Evolutionary conservation across 2,113 vertebrate genomes (phyloP).

Genomic region (Rhinoderma darwinii): DNA sequence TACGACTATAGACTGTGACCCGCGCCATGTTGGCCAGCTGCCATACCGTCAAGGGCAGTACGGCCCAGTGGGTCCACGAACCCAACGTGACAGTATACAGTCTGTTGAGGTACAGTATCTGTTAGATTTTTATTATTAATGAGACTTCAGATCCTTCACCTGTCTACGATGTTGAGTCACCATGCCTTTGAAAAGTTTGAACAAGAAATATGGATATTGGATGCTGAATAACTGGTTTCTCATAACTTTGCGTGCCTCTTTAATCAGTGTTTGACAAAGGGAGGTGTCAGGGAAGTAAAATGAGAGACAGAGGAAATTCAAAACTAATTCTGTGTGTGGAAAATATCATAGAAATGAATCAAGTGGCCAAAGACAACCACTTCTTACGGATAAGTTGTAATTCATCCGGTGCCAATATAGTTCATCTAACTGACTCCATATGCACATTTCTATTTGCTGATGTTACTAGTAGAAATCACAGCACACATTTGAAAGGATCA

Average conservation of each 20-base stretch:
- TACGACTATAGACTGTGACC: too few species aligned
- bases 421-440: conserved; percentile 36
- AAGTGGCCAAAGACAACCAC: conserved; percentile 27
- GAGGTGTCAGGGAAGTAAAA: conserved; percentile 13
- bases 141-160: conserved; percentile 38
- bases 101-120: conserved; percentile 35
- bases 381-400: conserved; percentile 26
- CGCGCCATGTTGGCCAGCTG: too few species aligned
- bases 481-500: not conserved
- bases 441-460: conserved; percentile 11
- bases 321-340: not conserved
- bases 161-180: conserved; percentile 43
- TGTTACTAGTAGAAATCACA: not conserved
- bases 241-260: not conserved
- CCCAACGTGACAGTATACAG: too few species aligned
- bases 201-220: conserved; percentile 38
- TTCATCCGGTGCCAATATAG: conserved; percentile 28
- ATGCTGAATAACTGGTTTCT: conserved; percentile 16
- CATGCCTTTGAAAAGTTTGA: conserved; percentile 16
- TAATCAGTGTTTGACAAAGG: conserved; percentile 23
- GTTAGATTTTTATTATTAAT: conserved; percentile 52
- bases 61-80: too few species aligned
- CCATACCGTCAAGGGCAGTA: too few species aligned
- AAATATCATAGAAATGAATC: conserved; percentile 30
- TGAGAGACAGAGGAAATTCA: conserved; percentile 12